Conservation (phyloP, 2,113 vertebrate species). For the Andinoacara biseriatus region DNA sequence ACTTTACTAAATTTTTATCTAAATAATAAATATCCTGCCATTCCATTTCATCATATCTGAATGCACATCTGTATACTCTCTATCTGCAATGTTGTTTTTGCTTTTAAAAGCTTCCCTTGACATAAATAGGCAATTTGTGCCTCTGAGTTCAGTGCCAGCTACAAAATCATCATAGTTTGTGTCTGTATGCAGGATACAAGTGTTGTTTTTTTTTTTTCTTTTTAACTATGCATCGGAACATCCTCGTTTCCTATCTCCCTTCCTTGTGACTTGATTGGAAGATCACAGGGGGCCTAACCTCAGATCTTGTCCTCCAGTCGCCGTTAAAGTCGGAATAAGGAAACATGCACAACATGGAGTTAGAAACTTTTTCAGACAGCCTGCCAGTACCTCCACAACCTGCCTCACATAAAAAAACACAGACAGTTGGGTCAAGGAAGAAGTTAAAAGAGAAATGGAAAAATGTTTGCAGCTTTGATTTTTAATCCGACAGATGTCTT, state of each 20-base stretch:
- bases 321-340: conserved; percentile 41
- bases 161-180: conserved; percentile 20
- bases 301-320: conserved; percentile 41
- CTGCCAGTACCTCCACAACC: conserved; percentile 21
- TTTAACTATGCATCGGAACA: conserved; percentile 33
- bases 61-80: conserved; percentile 33
- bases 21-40: conserved; percentile 40
- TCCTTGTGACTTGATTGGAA: conserved; percentile 32
- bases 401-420: conserved; percentile 11
- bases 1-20: conserved; percentile 12
- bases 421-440: conserved; percentile 19
- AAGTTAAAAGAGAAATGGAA: conserved; percentile 11
- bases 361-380: conserved; percentile 37
- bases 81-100: conserved; percentile 38
- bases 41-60: conserved; percentile 21
- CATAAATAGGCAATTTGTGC: conserved; percentile 42
- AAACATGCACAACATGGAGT: conserved; percentile 39
- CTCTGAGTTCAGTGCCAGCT: conserved; percentile 32
- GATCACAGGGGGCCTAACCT: conserved; percentile 37
- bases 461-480: conserved; percentile 13
- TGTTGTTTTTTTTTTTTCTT: conserved; percentile 3
- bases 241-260: conserved; percentile 13
- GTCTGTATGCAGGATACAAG: neutral
- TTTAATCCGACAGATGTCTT: neutral
- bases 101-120: conserved; percentile 53